Evolutionary conservation across 2,797 vertebrate genomes (phyloP).

Genomic region (Botia kubotai): DNA sequence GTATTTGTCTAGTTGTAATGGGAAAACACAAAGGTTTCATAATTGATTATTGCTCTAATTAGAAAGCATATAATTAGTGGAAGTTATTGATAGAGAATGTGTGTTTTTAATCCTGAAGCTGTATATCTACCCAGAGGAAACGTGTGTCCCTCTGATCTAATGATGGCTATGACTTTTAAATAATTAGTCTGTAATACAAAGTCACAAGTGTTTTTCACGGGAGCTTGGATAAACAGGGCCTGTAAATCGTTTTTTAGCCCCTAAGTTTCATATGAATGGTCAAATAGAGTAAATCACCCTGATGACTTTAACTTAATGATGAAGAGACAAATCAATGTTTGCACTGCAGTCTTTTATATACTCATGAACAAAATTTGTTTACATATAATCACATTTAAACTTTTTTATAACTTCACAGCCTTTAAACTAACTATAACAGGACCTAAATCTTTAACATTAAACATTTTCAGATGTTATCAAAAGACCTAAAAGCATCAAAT

Average conservation of each 20-base stretch:
- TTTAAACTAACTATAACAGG: slow-evolving; percentile 26
- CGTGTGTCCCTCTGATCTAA: slow-evolving; percentile 79
- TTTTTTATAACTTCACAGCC: slow-evolving; percentile 32
- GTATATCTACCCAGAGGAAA: slow-evolving; percentile 79
- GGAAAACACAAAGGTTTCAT: slow-evolving; percentile 70
- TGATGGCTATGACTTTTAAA: slow-evolving; percentile 79
- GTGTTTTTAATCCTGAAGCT: slow-evolving; percentile 79
- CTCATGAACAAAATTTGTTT: background rate
- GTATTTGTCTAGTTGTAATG: slow-evolving; percentile 57
- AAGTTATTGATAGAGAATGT: slow-evolving; percentile 84
- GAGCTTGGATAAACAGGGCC: slow-evolving; percentile 72
- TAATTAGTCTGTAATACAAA: slow-evolving; percentile 76
- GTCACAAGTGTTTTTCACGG: slow-evolving; percentile 68
- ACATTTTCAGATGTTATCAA: slow-evolving; percentile 63
- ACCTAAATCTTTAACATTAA: slow-evolving; percentile 60
- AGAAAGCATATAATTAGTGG: slow-evolving; percentile 81
- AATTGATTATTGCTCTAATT: slow-evolving; percentile 85
- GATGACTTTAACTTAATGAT: slow-evolving; percentile 10
- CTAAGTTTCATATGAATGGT: slow-evolving; percentile 22
- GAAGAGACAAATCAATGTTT: slow-evolving; percentile 24
- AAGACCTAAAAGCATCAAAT: slow-evolving; percentile 31
- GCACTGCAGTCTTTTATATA: slow-evolving; percentile 1
- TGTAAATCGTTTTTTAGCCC: slow-evolving; percentile 41
- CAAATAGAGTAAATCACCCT: slow-evolving; percentile 28
- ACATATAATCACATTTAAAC: slow-evolving; percentile 1